phyloP scores from a whole-genome alignment of 2,888 invertebrate genomes.

The Nomada hirtipes region DNA sequence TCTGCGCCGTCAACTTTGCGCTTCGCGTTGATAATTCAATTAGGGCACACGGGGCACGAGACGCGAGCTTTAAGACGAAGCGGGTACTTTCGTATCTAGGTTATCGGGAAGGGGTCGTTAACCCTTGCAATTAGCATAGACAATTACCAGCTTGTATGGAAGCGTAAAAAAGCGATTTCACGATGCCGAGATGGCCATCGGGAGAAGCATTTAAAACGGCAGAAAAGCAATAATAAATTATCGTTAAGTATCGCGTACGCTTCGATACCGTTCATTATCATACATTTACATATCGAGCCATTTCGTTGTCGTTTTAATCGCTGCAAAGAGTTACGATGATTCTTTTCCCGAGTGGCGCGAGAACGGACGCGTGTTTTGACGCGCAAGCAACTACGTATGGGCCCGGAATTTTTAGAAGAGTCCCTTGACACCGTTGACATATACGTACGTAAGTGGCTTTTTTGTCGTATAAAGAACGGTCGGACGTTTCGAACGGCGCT shows the following conservation, averaged over 20 bases:
- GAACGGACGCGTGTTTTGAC: neutral
- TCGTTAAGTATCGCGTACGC: slow-evolving; percentile 33
- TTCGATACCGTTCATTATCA: slow-evolving; percentile 41
- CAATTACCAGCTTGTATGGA: neutral
- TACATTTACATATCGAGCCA: slow-evolving; percentile 53
- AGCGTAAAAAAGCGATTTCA: slow-evolving; percentile 32
- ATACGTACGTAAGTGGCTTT: neutral
- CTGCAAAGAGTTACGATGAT: slow-evolving; percentile 1
- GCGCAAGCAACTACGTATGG: neutral
- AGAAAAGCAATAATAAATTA: slow-evolving; percentile 46
- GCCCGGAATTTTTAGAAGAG: neutral
- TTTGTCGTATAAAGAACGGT: slow-evolving; percentile 11
- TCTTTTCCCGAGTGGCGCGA: slow-evolving; percentile 1
- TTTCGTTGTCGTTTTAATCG: slow-evolving; percentile 39
- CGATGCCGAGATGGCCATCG: slow-evolving; percentile 4
- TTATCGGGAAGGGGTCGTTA: slow-evolving; percentile 21
- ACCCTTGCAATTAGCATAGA: slow-evolving; percentile 35
- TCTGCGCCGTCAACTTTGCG: neutral
- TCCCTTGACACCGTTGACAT: neutral
- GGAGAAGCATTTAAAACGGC: neutral
- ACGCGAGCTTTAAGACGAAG: neutral
- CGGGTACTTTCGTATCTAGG: neutral
- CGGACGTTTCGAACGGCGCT: neutral
- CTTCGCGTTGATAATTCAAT: slow-evolving; percentile 30
- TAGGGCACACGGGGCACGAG: neutral